Evolutionary conservation across 1,140 invertebrate genomes (phyloP), one percentile per base, ranked within the genome.

Genomic region (honey bee (Apis mellifera)): DNA sequence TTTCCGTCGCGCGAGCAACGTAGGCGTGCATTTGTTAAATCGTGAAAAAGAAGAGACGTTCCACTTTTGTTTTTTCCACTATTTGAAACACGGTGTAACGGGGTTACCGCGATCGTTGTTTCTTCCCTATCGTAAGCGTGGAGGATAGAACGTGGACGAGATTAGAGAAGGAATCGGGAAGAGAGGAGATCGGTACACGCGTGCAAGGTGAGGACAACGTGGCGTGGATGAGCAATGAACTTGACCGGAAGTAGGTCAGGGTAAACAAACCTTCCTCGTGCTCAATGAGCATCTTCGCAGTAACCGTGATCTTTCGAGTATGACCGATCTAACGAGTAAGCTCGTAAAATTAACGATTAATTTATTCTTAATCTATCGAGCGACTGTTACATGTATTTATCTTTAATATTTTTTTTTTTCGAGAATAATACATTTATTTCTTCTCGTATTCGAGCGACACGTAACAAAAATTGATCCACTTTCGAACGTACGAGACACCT

Each of bases 231-330:
- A 92, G 91, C 92, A 92, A 90, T 93, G 91, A 93, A 93, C 92
- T 93, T 93, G 91, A 92, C 90, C 89, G 91, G 91, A 92, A 90
- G 91, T 93, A 75, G 91, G 92, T 93, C 91, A 92, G 86, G 90
- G 89, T 86, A 89, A 88, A 85, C 89, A 89, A 88, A 85, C 89
- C 89, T 90, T 89, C 66, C 80, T 75, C 76, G 69, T 73, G 89
- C 79, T 71, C 83, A 50, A 54, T 73, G 78, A 78, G 78, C 84
- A 82, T 84, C 60, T 84, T 77, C 15, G 26, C n/a, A 15, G 32
- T 32, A n/a, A 48, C 23, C 12, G 32, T 65, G 55, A 75, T 75
- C 72, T 76, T 78, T 84, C 69, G 66, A 68, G 26, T 80, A 73
- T 70, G 65, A 87, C 78, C 55, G 19, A 57, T 76, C 69, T 68